Base-by-base conservation (phyloP, 2,113 vertebrate species). In the Dermatemys mawii region DNA sequence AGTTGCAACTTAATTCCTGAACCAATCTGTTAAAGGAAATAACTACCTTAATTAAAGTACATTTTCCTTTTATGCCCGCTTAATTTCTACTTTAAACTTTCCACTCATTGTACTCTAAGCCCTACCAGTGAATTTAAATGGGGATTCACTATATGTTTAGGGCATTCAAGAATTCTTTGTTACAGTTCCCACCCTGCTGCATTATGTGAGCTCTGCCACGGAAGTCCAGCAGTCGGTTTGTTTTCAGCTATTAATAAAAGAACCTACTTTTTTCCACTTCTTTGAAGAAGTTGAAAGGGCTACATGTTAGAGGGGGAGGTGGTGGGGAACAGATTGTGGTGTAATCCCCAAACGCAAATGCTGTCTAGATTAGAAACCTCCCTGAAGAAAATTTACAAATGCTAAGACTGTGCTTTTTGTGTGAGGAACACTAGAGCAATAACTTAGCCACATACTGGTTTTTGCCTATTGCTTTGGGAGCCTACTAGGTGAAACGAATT, bases 161-260 rank as follows among this genome's bases (percentile, higher is more conserved):
- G 97, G 98, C 97, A 97, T 98, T 98, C 97, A 98, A 92, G 97
- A 97, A 97, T 98, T 97, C 98, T 98, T 98, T 98, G 98, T 98
- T 89, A 38, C 96, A 93, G 91, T 97, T 98, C 97, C 98, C 97
- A 97, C 97, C 97, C 97, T 97, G 97, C 92, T 1, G 97, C 97
- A 98, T 98, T 98, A 98, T 98, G 96, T 97, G 97, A 98, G 96
- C 87, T 92, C 97, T 97, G 97, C 90, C 97, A 97, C 96, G 97
- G 98, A 98, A 98, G 98, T 98, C 97, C 94, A 98, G 97, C 98
- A 97, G 98, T 98, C 97, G 87, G 98, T 98, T 98, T 98, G 98
- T 98, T 98, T 98, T 98, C 97, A 98, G 91, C 96, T 97, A 98
- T 98, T 98, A 98, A 98, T 98, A 98, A 98, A 98, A 98, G 97